Base-by-base conservation (phyloP, 2,888 invertebrate genomes). In the Platycheirus rosarum region DNA sequence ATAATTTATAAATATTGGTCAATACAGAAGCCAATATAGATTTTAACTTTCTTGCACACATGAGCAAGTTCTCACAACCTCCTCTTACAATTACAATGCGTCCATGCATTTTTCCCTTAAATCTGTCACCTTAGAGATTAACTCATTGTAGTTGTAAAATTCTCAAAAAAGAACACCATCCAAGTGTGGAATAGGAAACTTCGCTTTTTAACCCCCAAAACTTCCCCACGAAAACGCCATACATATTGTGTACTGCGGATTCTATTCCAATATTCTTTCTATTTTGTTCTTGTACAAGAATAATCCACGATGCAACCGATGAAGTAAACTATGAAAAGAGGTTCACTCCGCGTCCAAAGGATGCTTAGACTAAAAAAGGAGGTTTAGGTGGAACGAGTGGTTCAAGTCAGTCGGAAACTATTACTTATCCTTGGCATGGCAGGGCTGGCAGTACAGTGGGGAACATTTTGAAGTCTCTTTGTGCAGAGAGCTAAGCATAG, bases 91-190 rank as follows among this genome's bases (percentile, higher is more conserved):
- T 62, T 44, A 4, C 23, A 4, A 6, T 6, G 6, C 6, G 23
- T 23, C 23, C n/a, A 40, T 37, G n/a, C 44, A 16, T 16, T 51
- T 63, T 49, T 57, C 14, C 18, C 35, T 55, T 55, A 60, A 66
- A 55, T 62, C 76, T 82, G 76, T 76, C 82, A 71, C 71, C 44
- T 53, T 48, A 71, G 62, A 71, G 76, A 82, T 82, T 82, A 82
- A 82, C 82, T 82, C 6, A 23, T 23, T 6, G 23, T 35, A 55
- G 60, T 62, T 66, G 75, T 49, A 40, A 49, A 71, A 76, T 49
- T 53, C 49, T 49, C 53, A 55, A 44, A 46, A 66, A 62, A 35
- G 60, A 55, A 76, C 60, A 68, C 76, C 44, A 63, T 11, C 57
- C 20, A 62, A 80, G 65, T 60, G 40, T 70, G 46, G 35, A 44